Percentiles rank a stretch among this genome's conserved stretches.
These are phyloP conservation scores for Lethenteron reissneri DNA, from an alignment of 2,113 vertebrate species.

Conservation along the genomic window DNA sequence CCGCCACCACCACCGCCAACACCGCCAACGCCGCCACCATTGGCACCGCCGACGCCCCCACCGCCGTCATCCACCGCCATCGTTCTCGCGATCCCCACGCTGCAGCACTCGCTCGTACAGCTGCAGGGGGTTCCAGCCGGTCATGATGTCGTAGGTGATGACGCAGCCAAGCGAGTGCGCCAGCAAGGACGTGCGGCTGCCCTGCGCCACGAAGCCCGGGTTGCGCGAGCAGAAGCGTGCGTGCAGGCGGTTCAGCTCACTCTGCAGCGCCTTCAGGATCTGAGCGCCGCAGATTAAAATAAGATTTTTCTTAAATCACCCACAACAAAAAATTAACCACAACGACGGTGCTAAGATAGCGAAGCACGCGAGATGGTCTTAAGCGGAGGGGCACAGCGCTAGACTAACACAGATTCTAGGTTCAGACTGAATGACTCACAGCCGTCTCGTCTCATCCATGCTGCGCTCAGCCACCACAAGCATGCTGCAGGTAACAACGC, in stretches of 20 bases:
- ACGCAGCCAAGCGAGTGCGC: slow-evolving; percentile 91
- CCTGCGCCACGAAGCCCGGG: slow-evolving; percentile 60
- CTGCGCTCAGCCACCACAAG: too few relatives aligned
- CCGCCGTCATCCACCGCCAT: slow-evolving; percentile 16
- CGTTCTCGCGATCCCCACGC: slow-evolving; percentile 46
- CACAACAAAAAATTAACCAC: too few relatives aligned
- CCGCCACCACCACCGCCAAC: slow-evolving; percentile 8
- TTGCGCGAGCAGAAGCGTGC: slow-evolving; percentile 87
- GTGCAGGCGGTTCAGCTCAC: slow-evolving; percentile 80
- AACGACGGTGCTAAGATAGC: too few relatives aligned
- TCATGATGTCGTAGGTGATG: slow-evolving; percentile 95
- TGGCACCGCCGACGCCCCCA: not conserved
- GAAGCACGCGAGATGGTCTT: too few relatives aligned
- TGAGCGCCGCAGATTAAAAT: slow-evolving; percentile 14
- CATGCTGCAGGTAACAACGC: too few relatives aligned
- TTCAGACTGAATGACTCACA: too few relatives aligned
- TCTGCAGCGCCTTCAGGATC: slow-evolving; percentile 84
- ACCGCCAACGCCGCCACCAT: slow-evolving; percentile 20
- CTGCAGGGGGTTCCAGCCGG: slow-evolving; percentile 70
- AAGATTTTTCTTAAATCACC: too few relatives aligned
- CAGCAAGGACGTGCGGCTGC: slow-evolving; percentile 86
- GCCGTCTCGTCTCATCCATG: too few relatives aligned
- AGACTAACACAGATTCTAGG: too few relatives aligned
- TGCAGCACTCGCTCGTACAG: slow-evolving; percentile 62
- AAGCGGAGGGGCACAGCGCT: too few relatives aligned